A percentile compares a stretch with the other conserved stretches of the same genome.
Conservation (phyloP, 2,888 invertebrate species). For the Parnassius orleans region DNA sequence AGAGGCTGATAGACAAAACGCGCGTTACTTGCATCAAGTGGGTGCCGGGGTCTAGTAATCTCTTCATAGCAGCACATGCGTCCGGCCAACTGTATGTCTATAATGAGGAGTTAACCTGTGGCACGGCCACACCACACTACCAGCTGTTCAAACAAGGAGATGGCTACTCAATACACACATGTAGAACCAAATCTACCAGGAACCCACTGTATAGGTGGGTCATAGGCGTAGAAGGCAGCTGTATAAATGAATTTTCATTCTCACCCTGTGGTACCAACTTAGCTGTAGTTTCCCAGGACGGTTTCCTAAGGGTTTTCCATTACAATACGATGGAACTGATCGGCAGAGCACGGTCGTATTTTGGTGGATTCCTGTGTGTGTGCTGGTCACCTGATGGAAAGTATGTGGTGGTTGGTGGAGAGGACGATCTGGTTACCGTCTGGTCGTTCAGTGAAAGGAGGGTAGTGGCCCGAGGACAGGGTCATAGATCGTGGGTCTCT, state of each 20-base stretch:
- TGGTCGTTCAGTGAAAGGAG: constrained; percentile 96
- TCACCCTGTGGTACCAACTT: constrained; percentile 96
- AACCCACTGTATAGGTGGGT: constrained; percentile 96
- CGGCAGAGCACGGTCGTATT: constrained; percentile 96
- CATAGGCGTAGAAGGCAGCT: constrained; percentile 89
- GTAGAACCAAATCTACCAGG: constrained; percentile 96
- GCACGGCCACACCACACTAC: constrained; percentile 94
- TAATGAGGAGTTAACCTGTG: constrained; percentile 96
- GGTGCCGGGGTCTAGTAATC: constrained; percentile 96
- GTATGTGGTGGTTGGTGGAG: constrained; percentile 98
- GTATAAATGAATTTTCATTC: constrained; percentile 98
- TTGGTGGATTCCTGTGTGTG: constrained; percentile 98
- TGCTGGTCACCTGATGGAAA: constrained; percentile 99
- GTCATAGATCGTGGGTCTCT: constrained; percentile 98
- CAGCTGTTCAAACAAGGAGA: constrained; percentile 97
- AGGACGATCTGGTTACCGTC: constrained; percentile 98
- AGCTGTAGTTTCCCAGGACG: constrained; percentile 97
- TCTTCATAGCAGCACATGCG: constrained; percentile 96
- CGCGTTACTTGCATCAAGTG: constrained; percentile 98
- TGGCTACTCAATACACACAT: constrained; percentile 95
- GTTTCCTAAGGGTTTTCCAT: constrained; percentile 96
- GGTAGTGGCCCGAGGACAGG: constrained; percentile 98
- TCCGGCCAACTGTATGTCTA: constrained; percentile 99
- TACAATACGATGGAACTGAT: constrained; percentile 98
- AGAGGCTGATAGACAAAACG: constrained; percentile 95